These are phyloP conservation scores for Myiotriccus ornatus DNA, from an alignment of 2,797 vertebrate genomes.

Conservation along the genomic window DNA sequence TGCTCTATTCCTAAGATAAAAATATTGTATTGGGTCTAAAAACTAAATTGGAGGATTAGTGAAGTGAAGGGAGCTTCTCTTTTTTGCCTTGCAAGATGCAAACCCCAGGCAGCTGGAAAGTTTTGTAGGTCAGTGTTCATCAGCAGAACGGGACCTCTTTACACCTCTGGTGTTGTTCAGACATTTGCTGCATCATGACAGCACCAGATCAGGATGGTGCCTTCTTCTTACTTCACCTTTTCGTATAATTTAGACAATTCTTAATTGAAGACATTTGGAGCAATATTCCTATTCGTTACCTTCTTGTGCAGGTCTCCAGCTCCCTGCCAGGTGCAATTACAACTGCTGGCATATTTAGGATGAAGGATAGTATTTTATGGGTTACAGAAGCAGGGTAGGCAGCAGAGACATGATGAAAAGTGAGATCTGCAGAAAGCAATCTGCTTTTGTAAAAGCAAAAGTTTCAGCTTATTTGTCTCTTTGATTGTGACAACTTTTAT, in stretches of 20 bases:
- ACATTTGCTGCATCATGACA: neutral
- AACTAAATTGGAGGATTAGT: neutral
- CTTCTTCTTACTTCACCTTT: neutral
- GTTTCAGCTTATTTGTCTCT: neutral
- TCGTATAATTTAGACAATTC: neutral
- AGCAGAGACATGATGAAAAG: neutral
- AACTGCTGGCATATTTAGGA: neutral
- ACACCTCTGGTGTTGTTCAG: rapidly evolving
- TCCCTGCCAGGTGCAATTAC: neutral
- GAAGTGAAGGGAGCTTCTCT: neutral
- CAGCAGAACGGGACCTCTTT: neutral
- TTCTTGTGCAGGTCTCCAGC: neutral
- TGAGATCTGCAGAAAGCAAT: neutral
- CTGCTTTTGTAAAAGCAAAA: neutral
- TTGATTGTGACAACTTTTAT: neutral
- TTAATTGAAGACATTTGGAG: neutral
- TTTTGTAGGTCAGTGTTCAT: neutral
- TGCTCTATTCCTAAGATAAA: neutral
- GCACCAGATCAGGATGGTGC: neutral
- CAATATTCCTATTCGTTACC: neutral
- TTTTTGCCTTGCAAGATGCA: neutral
- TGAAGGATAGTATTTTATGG: neutral
- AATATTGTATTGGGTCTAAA: neutral
- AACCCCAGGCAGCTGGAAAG: neutral
- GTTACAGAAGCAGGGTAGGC: neutral